Conservation (phyloP, 2,888 invertebrate species). For the Lochmaea capreae region DNA sequence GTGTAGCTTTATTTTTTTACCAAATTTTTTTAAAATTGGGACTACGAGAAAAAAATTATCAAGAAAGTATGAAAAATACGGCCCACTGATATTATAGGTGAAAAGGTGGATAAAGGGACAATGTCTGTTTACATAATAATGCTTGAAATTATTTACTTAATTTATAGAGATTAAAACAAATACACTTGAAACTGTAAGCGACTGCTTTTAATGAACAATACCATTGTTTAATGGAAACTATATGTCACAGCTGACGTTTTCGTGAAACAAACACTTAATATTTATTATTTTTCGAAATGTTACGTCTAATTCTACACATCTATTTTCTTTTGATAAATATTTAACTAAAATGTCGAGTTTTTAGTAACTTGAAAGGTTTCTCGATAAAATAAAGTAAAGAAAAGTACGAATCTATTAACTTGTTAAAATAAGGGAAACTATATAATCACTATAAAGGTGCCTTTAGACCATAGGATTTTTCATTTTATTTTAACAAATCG, state of each 20-base stretch:
- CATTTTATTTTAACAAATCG: no score
- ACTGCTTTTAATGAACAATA: neutral
- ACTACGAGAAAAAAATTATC: no score
- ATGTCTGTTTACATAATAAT: neutral
- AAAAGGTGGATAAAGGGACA: neutral
- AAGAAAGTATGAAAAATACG: no score
- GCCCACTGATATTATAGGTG: no score
- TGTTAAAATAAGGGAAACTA: no score
- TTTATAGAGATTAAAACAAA: neutral
- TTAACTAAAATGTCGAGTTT: neutral
- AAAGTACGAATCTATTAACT: no score
- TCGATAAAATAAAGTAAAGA: neutral
- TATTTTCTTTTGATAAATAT: neutral
- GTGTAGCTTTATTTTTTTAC: no score
- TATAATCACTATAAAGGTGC: no score
- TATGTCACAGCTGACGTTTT: neutral
- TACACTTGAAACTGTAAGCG: neutral
- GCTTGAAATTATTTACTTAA: neutral
- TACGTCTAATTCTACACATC: neutral
- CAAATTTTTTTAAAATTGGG: no score
- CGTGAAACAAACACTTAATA: neutral
- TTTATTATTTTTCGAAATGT: neutral
- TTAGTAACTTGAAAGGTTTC: neutral
- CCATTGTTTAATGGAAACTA: neutral
- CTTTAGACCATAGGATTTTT: no score